phyloP scores from a whole-genome alignment of 2,797 vertebrate species.

The Peromyscus nudipes region DNA sequence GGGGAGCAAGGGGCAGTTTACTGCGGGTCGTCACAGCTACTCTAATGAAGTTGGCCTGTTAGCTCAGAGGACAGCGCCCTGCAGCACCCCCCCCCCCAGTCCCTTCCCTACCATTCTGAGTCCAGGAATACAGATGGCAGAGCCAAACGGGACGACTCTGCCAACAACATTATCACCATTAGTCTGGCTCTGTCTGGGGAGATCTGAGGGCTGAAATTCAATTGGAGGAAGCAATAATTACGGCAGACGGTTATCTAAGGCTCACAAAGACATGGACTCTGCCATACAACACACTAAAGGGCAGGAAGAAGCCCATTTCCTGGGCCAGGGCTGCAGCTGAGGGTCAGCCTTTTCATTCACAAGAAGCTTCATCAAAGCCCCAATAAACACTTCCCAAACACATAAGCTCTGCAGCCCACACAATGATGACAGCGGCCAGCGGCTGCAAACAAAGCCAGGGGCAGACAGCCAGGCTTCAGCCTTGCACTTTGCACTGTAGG shows the following conservation, averaged over 20 bases:
- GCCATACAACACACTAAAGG: neutral
- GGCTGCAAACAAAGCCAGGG: neutral
- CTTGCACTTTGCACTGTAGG: neutral
- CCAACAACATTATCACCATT: neutral
- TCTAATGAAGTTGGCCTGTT: neutral
- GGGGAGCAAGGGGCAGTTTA: neutral
- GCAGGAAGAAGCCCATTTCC: slow-evolving; percentile 68
- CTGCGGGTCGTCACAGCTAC: neutral
- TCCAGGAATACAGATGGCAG: too few relatives aligned
- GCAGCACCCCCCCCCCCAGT: neutral
- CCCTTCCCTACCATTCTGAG: neutral
- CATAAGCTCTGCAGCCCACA: slow-evolving; percentile 47
- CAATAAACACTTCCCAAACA: slow-evolving; percentile 67
- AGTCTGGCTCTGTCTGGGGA: neutral
- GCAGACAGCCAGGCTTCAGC: neutral
- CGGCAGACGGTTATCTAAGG: neutral
- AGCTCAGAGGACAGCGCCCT: neutral
- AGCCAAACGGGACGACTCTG: too few relatives aligned
- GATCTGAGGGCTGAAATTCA: neutral
- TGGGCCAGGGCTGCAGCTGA: neutral
- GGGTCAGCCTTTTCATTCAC: slow-evolving; percentile 39
- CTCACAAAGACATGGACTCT: neutral
- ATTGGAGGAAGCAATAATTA: slow-evolving; percentile 58
- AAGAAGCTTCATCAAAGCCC: slow-evolving; percentile 21
- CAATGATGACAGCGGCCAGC: neutral